Evolutionary conservation across 2,888 invertebrate species (phyloP).

Genomic region (Dioctria linearis): DNA sequence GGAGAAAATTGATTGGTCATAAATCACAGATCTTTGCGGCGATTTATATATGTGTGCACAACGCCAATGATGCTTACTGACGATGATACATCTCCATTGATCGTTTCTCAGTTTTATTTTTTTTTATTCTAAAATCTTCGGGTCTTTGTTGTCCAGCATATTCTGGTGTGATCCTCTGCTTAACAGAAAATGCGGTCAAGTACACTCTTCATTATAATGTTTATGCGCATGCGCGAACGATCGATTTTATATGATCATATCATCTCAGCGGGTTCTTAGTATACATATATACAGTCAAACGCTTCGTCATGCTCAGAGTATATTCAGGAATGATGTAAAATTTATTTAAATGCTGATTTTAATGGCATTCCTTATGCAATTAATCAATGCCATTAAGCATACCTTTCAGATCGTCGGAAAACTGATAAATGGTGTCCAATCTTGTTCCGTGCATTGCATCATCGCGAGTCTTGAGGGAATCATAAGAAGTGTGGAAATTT

Average conservation of each 20-base stretch:
- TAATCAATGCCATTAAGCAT: slow-evolving; percentile 44
- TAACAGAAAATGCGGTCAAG: slow-evolving; percentile 38
- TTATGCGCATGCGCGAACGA: slow-evolving; percentile 25
- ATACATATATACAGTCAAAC: neutral
- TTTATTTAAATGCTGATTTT: slow-evolving; percentile 41
- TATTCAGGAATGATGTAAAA: slow-evolving; percentile 15
- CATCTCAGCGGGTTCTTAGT: slow-evolving; percentile 16
- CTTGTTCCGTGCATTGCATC: too few relatives aligned
- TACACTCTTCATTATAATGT: slow-evolving; percentile 27
- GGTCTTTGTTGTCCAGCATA: slow-evolving; percentile 22
- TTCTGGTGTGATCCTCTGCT: slow-evolving; percentile 1
- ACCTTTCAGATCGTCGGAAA: slow-evolving; percentile 21
- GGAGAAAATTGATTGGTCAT: slow-evolving; percentile 42
- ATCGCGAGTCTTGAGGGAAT: too few relatives aligned
- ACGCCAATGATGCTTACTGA: too few relatives aligned
- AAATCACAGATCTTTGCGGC: slow-evolving; percentile 41
- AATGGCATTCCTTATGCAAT: slow-evolving; percentile 32
- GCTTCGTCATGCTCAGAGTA: slow-evolving; percentile 1
- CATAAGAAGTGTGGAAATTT: too few relatives aligned
- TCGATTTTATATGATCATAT: slow-evolving; percentile 28
- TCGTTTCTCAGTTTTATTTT: neutral
- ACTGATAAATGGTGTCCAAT: slow-evolving; percentile 8
- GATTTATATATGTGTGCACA: neutral
- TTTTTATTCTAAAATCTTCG: neutral
- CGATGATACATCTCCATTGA: slow-evolving; percentile 42